Conservation (phyloP, 2,797 vertebrate species). For the Pangasius djambal region DNA sequence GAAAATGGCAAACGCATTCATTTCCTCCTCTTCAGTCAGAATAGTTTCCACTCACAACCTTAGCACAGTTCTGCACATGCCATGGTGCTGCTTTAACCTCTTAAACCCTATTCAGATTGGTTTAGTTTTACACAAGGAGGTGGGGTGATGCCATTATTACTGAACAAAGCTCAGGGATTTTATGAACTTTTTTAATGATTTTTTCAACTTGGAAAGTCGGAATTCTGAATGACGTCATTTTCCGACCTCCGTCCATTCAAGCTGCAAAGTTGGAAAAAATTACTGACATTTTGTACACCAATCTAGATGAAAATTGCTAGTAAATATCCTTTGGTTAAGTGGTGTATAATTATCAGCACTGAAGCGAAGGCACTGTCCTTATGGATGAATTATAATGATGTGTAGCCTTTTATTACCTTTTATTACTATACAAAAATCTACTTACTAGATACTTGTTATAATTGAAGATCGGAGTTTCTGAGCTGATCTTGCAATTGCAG, state of each 20-base stretch:
- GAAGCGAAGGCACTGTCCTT: neutral
- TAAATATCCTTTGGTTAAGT: neutral
- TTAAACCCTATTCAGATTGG: neutral
- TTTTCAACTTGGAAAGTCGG: neutral
- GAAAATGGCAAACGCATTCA: neutral
- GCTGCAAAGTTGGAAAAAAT: neutral
- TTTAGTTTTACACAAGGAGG: neutral
- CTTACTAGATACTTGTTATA: neutral
- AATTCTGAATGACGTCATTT: neutral
- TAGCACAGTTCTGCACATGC: conserved; percentile 2
- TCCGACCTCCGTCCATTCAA: neutral
- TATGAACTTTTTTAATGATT: too few relatives aligned
- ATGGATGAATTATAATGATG: neutral
- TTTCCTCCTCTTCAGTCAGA: neutral
- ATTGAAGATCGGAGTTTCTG: neutral
- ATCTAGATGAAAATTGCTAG: neutral
- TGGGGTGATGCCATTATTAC: neutral
- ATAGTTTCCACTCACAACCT: neutral
- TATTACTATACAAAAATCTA: neutral
- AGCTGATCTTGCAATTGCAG: neutral
- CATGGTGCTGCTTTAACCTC: conserved; percentile 24
- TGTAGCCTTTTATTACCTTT: neutral
- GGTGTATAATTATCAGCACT: neutral
- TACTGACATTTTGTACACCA: too few relatives aligned
- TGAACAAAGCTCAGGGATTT: neutral